Base-by-base conservation (phyloP, 2,888 invertebrate genomes). In the Agrypnus murinus region DNA sequence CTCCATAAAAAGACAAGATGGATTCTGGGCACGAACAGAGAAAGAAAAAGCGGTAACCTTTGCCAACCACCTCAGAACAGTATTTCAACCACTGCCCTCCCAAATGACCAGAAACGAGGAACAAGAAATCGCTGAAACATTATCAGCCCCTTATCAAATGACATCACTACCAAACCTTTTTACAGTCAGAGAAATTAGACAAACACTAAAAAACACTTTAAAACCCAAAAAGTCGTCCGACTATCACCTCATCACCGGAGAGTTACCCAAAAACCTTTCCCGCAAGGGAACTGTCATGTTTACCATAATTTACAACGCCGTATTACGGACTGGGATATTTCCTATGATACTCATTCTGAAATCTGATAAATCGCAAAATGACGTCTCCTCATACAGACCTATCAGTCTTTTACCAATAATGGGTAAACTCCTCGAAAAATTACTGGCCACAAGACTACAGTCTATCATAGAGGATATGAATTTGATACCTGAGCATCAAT, bases 21-120 rank as follows among this genome's bases (percentile, higher is more conserved):
- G n/a, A n/a, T n/a, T n/a, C n/a, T n/a, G 19, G 46, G 46, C 53
- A 31, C 31, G 53, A 3, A 32, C 53, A 53, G n/a, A n/a, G n/a
- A n/a, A n/a, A n/a, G n/a, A n/a, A n/a, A n/a, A n/a, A n/a, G n/a
- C n/a, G n/a, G n/a, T n/a, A n/a, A n/a, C n/a, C n/a, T n/a, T n/a
- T n/a, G n/a, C n/a, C n/a, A n/a, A n/a, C n/a, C n/a, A n/a, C 32
- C 31, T n/a, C 7, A 53, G 32, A 14, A 53, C 46, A 46, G 46
- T 46, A 6, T 53, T 53, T 8, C 31, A 34, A 53, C 10, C 34
- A 2, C 32, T 53, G 14, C 53, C 53, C 7, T 53, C 53, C 1
- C 5, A n/a, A n/a, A n/a, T n/a, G n/a, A n/a, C n/a, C n/a, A n/a
- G n/a, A n/a, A n/a, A n/a, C n/a, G n/a, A n/a, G 4, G 12, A 32